Conservation (phyloP, 2,797 vertebrate species). For the Distichodus sexfasciatus region DNA sequence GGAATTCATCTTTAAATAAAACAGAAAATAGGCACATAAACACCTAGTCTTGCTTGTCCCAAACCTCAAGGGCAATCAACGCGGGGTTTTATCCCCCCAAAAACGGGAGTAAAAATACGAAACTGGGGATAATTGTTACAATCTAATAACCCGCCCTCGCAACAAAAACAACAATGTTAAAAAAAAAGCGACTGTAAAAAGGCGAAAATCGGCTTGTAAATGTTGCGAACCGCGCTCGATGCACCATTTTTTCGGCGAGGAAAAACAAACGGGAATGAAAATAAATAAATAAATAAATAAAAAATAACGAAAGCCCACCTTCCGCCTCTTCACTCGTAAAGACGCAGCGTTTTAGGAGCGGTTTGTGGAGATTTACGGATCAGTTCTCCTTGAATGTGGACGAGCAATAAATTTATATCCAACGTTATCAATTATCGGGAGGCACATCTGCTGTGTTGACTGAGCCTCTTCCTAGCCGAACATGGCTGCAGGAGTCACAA, state of each 20-base stretch:
- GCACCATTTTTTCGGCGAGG: not conserved
- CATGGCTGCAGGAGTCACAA: slow-evolving; percentile 57
- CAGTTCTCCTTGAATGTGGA: not conserved
- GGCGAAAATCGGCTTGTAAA: no score
- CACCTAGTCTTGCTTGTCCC: no score
- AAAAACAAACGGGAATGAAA: not conserved
- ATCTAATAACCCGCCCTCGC: no score
- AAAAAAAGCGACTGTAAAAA: no score
- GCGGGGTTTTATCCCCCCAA: no score
- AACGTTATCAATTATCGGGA: slow-evolving; percentile 1
- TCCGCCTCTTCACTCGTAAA: not conserved
- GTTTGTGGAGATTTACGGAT: not conserved
- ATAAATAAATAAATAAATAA: no score
- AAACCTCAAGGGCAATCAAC: no score
- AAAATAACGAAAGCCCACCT: not conserved
- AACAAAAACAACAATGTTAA: no score
- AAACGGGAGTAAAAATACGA: no score
- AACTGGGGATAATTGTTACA: no score
- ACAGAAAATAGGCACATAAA: no score
- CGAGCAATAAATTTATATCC: not conserved
- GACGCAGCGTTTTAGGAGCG: not conserved
- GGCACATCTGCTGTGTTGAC: slow-evolving; percentile 42
- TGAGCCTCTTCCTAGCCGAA: slow-evolving; percentile 38
- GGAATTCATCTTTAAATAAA: no score
- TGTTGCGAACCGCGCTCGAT: not conserved